Conservation (phyloP, 1,140 invertebrate genomes). For the Whitmania pigra region DNA sequence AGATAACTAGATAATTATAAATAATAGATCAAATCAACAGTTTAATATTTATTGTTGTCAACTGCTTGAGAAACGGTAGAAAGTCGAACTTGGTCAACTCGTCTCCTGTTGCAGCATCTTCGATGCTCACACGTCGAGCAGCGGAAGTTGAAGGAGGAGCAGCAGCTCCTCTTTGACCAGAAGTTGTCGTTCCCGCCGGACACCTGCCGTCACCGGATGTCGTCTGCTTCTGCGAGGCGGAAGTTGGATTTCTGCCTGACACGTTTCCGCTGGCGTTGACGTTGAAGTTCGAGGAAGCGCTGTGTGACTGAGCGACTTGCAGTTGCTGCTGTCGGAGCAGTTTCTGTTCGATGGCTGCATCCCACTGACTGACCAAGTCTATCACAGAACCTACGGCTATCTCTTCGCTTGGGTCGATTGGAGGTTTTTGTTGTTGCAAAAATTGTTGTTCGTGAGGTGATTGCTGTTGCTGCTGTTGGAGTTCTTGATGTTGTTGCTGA, state of each 20-base stretch:
- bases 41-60: too few species aligned
- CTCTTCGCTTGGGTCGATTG: neutral
- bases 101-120: slow-evolving; percentile 4
- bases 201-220: too few species aligned
- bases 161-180: neutral
- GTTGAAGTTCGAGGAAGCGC: neutral
- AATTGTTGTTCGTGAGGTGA: neutral
- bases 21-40: too few species aligned
- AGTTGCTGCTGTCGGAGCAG: slow-evolving; percentile 1
- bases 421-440: neutral
- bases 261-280: slow-evolving; percentile 2
- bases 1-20: too few species aligned
- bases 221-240: too few species aligned
- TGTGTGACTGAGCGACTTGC: neutral
- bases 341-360: slow-evolving; percentile 8
- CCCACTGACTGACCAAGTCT: neutral
- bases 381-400: neutral
- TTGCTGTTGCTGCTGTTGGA: neutral
- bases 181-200: slow-evolving; percentile 1
- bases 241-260: neutral
- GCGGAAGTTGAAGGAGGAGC: too few species aligned
- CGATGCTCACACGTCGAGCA: neutral
- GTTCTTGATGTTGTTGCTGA: neutral
- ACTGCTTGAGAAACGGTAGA: too few species aligned
- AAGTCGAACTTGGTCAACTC: neutral